These are phyloP conservation scores for Plutella xylostella DNA, from an alignment of 2,888 invertebrate genomes.

Conservation along the genomic window DNA sequence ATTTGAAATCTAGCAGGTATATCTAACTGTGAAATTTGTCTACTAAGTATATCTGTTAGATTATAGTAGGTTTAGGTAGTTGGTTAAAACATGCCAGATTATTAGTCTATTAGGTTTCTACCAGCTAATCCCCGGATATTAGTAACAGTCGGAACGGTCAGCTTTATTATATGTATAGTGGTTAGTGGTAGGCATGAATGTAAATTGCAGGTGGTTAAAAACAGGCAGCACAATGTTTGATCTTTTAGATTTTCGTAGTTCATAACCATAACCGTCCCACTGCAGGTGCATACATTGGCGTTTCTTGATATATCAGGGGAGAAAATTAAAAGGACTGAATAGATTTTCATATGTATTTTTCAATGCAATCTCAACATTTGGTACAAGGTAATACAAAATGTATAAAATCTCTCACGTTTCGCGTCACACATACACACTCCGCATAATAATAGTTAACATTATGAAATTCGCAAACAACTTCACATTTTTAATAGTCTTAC, in stretches of 20 bases:
- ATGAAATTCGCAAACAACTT: conserved; percentile 16
- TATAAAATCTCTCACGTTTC: conserved; percentile 56
- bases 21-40: no score
- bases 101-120: no score
- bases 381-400: conserved; percentile 64
- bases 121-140: no score
- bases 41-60: no score
- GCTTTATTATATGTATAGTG: neutral
- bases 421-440: neutral
- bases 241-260: neutral
- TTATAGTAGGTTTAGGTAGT: no score
- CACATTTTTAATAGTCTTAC: neutral
- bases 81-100: no score
- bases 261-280: neutral
- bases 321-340: conserved; percentile 3
- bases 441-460: conserved; percentile 30
- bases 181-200: neutral
- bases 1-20: no score
- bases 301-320: neutral
- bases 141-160: no score
- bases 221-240: neutral
- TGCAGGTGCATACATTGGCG: neutral
- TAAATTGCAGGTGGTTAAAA: neutral
- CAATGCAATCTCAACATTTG: conserved; percentile 67
- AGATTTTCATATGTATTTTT: conserved; percentile 48